Evolutionary conservation across 2,113 vertebrate species (phyloP), one percentile per base, ranked within the genome.

Genomic region (Crotalus horridus): DNA sequence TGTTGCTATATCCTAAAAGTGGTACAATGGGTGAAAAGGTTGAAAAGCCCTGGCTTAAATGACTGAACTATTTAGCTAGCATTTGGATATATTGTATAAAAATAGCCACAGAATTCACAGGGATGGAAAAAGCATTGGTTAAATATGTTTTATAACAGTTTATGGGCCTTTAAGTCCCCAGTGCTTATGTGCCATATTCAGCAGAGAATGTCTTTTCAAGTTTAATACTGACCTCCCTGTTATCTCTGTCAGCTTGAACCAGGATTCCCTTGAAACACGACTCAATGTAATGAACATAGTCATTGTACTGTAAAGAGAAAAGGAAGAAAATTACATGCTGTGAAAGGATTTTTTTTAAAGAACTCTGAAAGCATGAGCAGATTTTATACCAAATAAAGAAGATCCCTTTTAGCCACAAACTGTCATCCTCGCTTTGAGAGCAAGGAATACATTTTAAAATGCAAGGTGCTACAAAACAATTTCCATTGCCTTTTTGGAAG

Each of bases 241-340:
- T 99, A 95, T 99, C 99, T 96, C 98, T 97, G 95, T 99, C 98
- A 6, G 99, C 99, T 94, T 99, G 99, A 20, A 99, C 99, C 61
- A 99, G 97, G 23, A 97, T 99, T 58, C 98, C 99, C 97, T 98
- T 98, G 96, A 99, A 99, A 96, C 99, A 99, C 74, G 99, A 99
- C 88, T 99, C 99, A 1, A 99, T 94, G 74, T 99, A 99, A 64
- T 98, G 98, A 64, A 99, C 98, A 0, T 99, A 99, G 95, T 99
- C 99, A 89, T 98, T 99, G 96, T 99, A 99, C 99, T 99, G 97
- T 15, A 92, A 94, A 90, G 81, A 95, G 87, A 97, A 0, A 85
- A 93, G 64, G 92, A 2, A 91, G 59, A 89, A 39, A 39, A 6
- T 0, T 6, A 20, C 58, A 81, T 85, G 43, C 24, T 56, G 74